Evolutionary conservation across 2,797 vertebrate species (phyloP), one percentile per base, ranked within the genome.

Genomic region (Halcyon leucocephala): DNA sequence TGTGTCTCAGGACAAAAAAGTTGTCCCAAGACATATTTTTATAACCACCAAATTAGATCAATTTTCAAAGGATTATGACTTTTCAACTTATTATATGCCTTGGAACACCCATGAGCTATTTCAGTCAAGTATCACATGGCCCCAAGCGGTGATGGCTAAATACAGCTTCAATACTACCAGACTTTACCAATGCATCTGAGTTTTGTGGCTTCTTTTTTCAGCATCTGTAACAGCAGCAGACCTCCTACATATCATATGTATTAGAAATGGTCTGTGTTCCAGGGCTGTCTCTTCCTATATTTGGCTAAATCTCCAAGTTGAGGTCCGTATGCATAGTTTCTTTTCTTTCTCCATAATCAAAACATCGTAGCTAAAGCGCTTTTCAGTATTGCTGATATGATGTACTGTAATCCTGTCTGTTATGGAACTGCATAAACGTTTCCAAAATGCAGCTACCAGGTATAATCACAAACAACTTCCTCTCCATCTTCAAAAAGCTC

Each of bases 161-260:
- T 54, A 49, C 5, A 51, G 37, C 44, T 71, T 90, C 39, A 70
- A 25, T 71, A 77, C 21, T 31, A 37, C 48, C 24, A 73, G 19
- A 73, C 28, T 70, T 80, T 6, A 61, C 26, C 25, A 26, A 65
- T 12, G 8, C 25, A 21, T 51, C 41, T 39, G 49, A 89, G 24
- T 82, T 90, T 67, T 25, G 86, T 39, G 52, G 16, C 19, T 41
- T 76, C 44, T 77, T 73, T 57, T n/a, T 48, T 14, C 48, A 91
- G n/a, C 26, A 72, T 21, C 16, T 46, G 4, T n/a, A 70, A 58
- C 33, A 90, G 35, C 29, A 89, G 51, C 1, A 67, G 19, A 85
- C 24, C 26, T 82, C 39, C 46, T 8, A 39, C 7, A 35, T 26
- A 55, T 5, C 0, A 0, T 6, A 33, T 3, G 5, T 41, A 52